Evolutionary conservation across 2,888 invertebrate species (phyloP).

Genomic region (Lamellibrachia columna): DNA sequence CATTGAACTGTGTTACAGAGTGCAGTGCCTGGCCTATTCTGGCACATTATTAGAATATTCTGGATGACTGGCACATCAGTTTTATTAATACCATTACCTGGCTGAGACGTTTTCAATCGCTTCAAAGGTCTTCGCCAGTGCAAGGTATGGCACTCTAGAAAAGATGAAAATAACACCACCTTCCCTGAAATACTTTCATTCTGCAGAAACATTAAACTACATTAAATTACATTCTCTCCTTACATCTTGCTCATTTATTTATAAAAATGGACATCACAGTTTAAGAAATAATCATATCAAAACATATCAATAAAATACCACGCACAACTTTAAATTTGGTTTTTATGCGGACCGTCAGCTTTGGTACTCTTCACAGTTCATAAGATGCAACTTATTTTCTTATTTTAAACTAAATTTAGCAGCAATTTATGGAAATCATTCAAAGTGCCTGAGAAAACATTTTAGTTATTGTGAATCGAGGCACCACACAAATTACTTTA

Average conservation of each 20-base stretch:
- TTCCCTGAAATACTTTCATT: neutral
- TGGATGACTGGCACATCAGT: neutral
- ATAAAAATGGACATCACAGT: too few relatives aligned
- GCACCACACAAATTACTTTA: neutral
- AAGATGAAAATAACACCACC: constrained; percentile 18
- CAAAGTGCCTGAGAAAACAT: neutral
- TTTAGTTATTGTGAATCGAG: neutral
- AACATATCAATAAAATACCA: too few relatives aligned
- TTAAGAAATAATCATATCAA: too few relatives aligned
- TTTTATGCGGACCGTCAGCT: neutral
- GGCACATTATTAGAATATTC: neutral
- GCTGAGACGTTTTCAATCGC: constrained; percentile 78
- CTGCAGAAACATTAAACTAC: neutral
- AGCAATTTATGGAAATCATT: neutral
- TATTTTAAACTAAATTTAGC: neutral
- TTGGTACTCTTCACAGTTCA: neutral
- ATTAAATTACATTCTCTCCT: neutral
- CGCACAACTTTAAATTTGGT: too few relatives aligned
- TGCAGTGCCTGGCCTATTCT: neutral
- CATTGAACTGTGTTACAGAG: neutral
- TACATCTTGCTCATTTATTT: too few relatives aligned
- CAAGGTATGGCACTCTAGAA: constrained; percentile 88
- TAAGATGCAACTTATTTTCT: neutral
- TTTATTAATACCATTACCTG: constrained; percentile 48
- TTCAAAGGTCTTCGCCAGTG: constrained; percentile 88